Evolutionary conservation across 2,888 invertebrate genomes (phyloP).

Genomic region (Epiblema foenella): DNA sequence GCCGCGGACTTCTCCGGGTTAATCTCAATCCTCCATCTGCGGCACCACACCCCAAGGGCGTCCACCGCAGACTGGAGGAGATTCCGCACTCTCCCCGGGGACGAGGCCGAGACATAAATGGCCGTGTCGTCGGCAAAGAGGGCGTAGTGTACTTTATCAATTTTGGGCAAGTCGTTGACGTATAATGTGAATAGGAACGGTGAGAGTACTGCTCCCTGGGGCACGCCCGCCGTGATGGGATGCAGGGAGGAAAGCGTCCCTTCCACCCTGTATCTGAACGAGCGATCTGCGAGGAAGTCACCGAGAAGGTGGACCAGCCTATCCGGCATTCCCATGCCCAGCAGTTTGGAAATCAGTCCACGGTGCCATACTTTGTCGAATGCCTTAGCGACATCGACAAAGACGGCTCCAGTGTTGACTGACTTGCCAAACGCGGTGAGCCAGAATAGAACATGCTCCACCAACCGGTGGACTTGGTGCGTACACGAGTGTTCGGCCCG

Average conservation of each 20-base stretch:
- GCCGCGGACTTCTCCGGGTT: too few relatives aligned
- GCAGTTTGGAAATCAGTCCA: too few relatives aligned
- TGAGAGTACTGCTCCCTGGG: conserved; percentile 22
- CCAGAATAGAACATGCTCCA: too few relatives aligned
- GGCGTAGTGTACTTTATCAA: neutral
- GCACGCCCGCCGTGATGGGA: conserved; percentile 10
- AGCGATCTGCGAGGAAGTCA: neutral
- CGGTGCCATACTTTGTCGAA: too few relatives aligned
- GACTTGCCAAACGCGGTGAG: too few relatives aligned
- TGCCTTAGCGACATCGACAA: too few relatives aligned
- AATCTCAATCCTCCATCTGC: neutral
- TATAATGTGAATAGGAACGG: conserved; percentile 6
- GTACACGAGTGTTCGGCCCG: too few relatives aligned
- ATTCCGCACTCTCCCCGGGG: neutral
- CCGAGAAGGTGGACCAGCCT: neutral
- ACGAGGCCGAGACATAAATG: neutral
- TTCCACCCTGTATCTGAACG: conserved; percentile 2
- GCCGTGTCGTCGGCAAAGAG: conserved; percentile 14
- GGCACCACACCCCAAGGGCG: neutral
- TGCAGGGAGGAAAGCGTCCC: neutral
- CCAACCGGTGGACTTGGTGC: too few relatives aligned
- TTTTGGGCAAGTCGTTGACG: conserved; percentile 12
- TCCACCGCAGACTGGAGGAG: neutral
- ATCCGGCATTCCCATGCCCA: too few relatives aligned
- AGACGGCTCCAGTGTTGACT: too few relatives aligned